Percentiles rank a stretch among this genome's conserved stretches.
Conservation (phyloP, 1,140 invertebrate species). For the Diorhabda elongata region DNA sequence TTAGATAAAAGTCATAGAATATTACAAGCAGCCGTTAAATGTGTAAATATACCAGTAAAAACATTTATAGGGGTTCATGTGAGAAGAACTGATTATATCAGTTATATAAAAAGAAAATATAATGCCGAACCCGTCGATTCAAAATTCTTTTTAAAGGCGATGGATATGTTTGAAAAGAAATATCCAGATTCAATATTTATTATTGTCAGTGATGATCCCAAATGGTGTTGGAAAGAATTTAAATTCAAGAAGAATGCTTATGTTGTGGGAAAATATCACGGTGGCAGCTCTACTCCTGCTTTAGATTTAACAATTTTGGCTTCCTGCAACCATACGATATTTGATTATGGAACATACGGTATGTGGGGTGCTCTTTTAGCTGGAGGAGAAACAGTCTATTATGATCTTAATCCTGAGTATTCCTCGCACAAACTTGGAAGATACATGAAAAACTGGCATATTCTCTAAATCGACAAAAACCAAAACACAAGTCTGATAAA, state of each 20-base stretch:
- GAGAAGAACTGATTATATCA: constrained; percentile 57
- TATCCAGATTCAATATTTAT: constrained; percentile 55
- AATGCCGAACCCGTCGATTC: constrained; percentile 51
- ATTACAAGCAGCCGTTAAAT: constrained; percentile 44
- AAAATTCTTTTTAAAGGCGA: constrained; percentile 55
- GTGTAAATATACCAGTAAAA: constrained; percentile 39
- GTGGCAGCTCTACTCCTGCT: constrained; percentile 47
- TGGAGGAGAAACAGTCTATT: constrained; percentile 58
- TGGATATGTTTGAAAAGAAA: constrained; percentile 55
- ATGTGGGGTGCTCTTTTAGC: constrained; percentile 64
- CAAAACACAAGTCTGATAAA: not conserved
- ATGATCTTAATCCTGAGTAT: constrained; percentile 55
- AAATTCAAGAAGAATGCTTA: constrained; percentile 49
- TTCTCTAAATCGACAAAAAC: not conserved
- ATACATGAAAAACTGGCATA: not conserved
- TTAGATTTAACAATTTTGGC: constrained; percentile 62
- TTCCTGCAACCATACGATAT: constrained; percentile 64
- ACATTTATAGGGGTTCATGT: constrained; percentile 59
- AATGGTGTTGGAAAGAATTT: constrained; percentile 56
- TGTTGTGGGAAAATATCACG: constrained; percentile 48
- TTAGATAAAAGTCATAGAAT: constrained; percentile 49
- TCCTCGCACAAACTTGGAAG: constrained; percentile 39
- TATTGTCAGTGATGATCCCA: constrained; percentile 60
- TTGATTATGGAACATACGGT: constrained; percentile 67
- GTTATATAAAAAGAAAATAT: constrained; percentile 53